A percentile compares a stretch with the other conserved stretches of the same genome.
Conservation (phyloP, 2,113 vertebrate genomes). For the Camelus bactrianus region DNA sequence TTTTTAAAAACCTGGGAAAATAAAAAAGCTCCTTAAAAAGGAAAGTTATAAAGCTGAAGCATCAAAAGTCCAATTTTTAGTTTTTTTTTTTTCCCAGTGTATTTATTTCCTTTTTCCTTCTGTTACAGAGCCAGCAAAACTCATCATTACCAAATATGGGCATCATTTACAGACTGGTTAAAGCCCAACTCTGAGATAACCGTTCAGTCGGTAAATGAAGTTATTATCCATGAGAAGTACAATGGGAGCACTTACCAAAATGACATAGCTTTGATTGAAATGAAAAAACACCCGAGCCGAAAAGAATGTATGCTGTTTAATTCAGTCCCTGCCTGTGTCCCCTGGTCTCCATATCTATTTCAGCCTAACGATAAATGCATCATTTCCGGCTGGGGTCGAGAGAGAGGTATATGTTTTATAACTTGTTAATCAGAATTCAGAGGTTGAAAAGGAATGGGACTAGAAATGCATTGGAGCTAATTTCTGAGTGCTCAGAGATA, state of each 20-base stretch:
- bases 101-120: conserved; percentile 35
- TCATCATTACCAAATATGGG: conserved; percentile 88
- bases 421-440: neutral
- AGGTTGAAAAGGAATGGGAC: neutral
- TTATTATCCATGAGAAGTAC: conserved; percentile 92
- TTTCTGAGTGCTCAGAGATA: neutral
- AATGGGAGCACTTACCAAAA: conserved; percentile 90
- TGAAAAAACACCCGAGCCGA: conserved; percentile 67
- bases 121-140: conserved; percentile 84
- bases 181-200: neutral
- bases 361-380: conserved; percentile 89
- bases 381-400: conserved; percentile 95
- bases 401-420: conserved; percentile 86
- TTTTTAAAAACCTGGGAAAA: neutral
- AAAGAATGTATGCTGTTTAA: conserved; percentile 81
- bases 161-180: conserved; percentile 88
- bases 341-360: conserved; percentile 94
- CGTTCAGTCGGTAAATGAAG: conserved; percentile 79
- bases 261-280: conserved; percentile 95
- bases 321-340: conserved; percentile 90
- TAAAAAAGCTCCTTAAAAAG: neutral
- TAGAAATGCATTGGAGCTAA: neutral
- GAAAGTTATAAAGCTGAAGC: neutral
- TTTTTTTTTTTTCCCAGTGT: neutral
- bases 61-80: neutral